Conservation (phyloP, 2,888 invertebrate genomes). For the Trichogramma evanescens region DNA sequence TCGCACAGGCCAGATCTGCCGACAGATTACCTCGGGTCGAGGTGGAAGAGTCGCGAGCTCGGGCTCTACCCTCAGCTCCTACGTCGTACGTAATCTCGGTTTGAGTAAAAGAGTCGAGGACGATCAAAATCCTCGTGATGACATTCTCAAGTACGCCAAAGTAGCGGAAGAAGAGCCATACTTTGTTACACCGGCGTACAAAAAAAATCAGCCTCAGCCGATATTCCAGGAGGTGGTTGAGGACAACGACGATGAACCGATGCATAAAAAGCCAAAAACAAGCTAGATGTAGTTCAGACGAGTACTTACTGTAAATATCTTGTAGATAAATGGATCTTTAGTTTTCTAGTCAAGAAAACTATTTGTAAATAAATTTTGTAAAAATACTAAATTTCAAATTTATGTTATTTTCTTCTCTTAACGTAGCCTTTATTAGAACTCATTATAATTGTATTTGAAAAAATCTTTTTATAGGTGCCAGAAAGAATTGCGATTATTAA, state of each 20-base stretch:
- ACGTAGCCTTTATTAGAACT: too few species aligned
- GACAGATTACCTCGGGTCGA: conserved; percentile 79
- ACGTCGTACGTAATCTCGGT: conserved; percentile 91
- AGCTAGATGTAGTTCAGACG: conserved; percentile 10
- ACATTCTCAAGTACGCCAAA: conserved; percentile 88
- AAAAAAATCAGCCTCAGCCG: conserved; percentile 78
- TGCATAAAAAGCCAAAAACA: conserved; percentile 52
- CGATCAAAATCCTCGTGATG: conserved; percentile 87
- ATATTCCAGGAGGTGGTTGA: conserved; percentile 61
- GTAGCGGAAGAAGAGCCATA: conserved; percentile 94
- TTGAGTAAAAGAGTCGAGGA: conserved; percentile 86
- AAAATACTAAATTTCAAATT: too few species aligned
- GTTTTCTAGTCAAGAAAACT: too few species aligned
- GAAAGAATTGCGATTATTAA: too few species aligned
- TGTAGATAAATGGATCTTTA: too few species aligned
- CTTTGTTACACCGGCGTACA: conserved; percentile 91
- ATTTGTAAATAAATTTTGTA: too few species aligned
- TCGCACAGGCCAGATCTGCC: conserved; percentile 78
- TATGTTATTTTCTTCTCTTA: too few species aligned
- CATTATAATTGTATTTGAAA: too few species aligned
- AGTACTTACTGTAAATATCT: too few species aligned
- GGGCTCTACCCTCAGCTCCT: conserved; percentile 92
- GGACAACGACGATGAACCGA: conserved; percentile 50
- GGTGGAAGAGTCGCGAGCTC: conserved; percentile 92
- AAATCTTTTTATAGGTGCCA: too few species aligned